Evolutionary conservation across 2,888 invertebrate species (phyloP).

Genomic region (Bimastos eiseni): DNA sequence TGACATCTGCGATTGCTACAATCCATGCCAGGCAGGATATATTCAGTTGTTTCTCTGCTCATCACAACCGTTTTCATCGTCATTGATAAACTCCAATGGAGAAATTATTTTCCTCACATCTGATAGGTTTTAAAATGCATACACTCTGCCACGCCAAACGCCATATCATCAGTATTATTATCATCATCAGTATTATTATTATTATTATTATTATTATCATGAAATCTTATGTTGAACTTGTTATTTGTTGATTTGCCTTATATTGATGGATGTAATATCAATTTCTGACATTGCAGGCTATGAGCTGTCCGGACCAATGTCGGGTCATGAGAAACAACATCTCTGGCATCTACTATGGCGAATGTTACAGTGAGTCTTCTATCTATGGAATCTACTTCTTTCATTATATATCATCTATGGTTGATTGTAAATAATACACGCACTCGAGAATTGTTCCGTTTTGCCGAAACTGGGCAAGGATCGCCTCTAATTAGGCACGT

Average conservation of each 20-base stretch:
- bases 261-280: not conserved
- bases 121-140: too few species aligned
- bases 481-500: too few species aligned
- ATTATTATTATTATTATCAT: too few species aligned
- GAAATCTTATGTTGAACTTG: too few species aligned
- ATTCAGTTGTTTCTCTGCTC: not conserved
- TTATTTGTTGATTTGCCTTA: not conserved
- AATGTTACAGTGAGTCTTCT: not conserved
- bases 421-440: too few species aligned
- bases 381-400: too few species aligned
- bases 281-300: not conserved
- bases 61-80: not conserved
- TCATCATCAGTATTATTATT: too few species aligned
- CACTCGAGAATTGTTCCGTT: too few species aligned
- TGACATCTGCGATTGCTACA: conserved; percentile 31
- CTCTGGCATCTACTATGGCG: not conserved
- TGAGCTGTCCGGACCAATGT: not conserved
- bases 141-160: too few species aligned
- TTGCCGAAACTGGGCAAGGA: too few species aligned
- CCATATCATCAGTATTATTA: too few species aligned
- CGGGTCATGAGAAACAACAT: not conserved
- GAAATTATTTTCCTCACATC: not conserved
- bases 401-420: too few species aligned
- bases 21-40: conserved; percentile 17
- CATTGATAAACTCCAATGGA: not conserved